Base-by-base conservation (phyloP, 2,797 vertebrate species). In the Staurois parvus region DNA sequence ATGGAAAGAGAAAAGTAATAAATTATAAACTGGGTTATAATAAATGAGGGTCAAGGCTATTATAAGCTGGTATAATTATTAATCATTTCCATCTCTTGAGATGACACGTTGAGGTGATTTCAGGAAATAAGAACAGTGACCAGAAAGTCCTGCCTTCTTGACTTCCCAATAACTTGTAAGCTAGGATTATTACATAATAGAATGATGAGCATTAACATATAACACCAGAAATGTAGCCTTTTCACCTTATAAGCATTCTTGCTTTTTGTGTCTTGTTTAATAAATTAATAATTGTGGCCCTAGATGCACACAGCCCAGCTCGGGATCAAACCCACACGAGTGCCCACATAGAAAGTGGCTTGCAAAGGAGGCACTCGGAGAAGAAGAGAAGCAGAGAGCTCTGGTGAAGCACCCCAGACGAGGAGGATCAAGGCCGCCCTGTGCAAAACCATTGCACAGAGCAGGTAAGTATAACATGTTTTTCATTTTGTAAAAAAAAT, bases 61-160 rank as follows among this genome's bases (percentile, higher is more conserved):
- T 80, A 79, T 56, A 79, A 79, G 59, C 29, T 79, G 74, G 67
- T 80, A 79, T 12, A 37, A 56, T 52, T 79, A 79, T 67, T 79
- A 85, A 85, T 74, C 74, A 52, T 28, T 67, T 40, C 59, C 52
- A 32, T 66, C 70, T 85, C n/a, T 12, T 52, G 24, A 85, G 42
- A 76, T 75, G 32, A 69, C 48, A n/a, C 28, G 40, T 73, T 5
- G 30, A 85, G 24, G 29, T 21, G 67, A 72, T 79, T 74, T 85
- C 77, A 73, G 84, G 56, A 74, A 85, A 85, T 74, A 80, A 80
- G 70, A 12, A 30, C 83, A 67, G 26, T 85, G 56, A 67, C 37
- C 62, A 37, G 40, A 56, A 85, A 84, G 40, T 40, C 79, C 69
- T 72, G 32, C 81, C 81, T 48, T 76, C 30, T 84, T 76, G 56